Base-by-base conservation (phyloP, 92 coral and sea anemone species). In the Epizoanthus fatuus region DNA sequence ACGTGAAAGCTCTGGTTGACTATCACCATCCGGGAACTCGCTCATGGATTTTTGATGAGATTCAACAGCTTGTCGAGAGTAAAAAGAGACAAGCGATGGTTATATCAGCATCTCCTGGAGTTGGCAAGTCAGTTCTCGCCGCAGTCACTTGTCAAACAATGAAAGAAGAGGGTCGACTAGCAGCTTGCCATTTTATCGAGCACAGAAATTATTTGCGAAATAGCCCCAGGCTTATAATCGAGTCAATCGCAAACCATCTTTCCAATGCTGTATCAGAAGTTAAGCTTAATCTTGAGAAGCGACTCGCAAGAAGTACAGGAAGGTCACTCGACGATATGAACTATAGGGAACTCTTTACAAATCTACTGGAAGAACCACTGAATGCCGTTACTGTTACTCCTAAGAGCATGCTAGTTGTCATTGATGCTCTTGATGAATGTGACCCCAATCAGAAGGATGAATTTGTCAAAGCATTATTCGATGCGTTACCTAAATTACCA, bases 71-170 rank as follows among this genome's bases (percentile, higher is more conserved):
- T 25, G 72, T 85, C 29, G 80, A 67, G 9, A 87, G 64, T 8
- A 84, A 92, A 4, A 73, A 89, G 60, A 70, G 79, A 35, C 91
- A 87, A 16, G 93, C 87, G n/a, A 19, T 81, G 16, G 57, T 92
- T 49, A 63, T 92, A 19, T 63, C 88, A 63, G 95, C 88, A 9
- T 53, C 63, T 75, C 90, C 95, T 73, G 95, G 95, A 3, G 90
- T 92, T 89, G 95, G 95, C 38, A 92, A 92, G 72, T 81, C 95
- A 9, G 93, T 92, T 10, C 64, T 92, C 25, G 90, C 93, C 10
- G 95, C 93, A 16, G 64, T 76, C 53, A 25, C 84, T 3, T 92
- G 95, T 60, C 54, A 86, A 45, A 63, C 53, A 32, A 89, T 89
- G 90, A 60, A 56, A n/a, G 45, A 86, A 8, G 35, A 71, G 14